Percentiles rank a stretch among this genome's conserved stretches.
phyloP scores from a whole-genome alignment of 1,140 invertebrate species.

The Dendroctonus valens region DNA sequence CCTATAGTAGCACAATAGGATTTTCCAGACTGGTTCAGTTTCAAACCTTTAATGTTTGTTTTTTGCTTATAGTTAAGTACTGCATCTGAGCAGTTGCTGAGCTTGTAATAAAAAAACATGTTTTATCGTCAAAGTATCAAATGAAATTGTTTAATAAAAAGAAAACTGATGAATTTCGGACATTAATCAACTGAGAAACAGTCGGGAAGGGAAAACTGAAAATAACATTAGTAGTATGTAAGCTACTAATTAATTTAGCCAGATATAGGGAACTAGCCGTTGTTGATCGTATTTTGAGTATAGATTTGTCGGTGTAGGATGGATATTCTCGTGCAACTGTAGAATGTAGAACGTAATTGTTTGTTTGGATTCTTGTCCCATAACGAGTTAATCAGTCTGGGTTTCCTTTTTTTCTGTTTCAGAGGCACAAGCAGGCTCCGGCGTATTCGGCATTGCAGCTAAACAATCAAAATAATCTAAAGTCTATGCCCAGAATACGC shows the following conservation, averaged over 20 bases:
- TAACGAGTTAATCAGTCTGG: slow-evolving; percentile 59
- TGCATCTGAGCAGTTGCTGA: background rate
- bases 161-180: no score
- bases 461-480: slow-evolving; percentile 21
- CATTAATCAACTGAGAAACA: no score
- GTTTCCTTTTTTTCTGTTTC: slow-evolving; percentile 63
- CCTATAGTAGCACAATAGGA: slow-evolving; percentile 44
- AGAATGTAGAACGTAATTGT: no score
- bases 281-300: no score
- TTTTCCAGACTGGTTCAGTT: slow-evolving; percentile 49
- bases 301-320: no score
- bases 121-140: no score
- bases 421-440: slow-evolving; percentile 73
- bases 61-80: background rate
- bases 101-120: no score
- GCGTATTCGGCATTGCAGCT: slow-evolving; percentile 45
- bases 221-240: no score
- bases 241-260: background rate
- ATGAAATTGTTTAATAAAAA: no score
- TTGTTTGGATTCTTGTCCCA: no score
- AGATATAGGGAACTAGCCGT: background rate
- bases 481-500: slow-evolving; percentile 46
- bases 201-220: no score
- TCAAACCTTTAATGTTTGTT: background rate
- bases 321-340: no score